A percentile compares a stretch with the other conserved stretches of the same genome.
phyloP scores from a whole-genome alignment of 2,888 invertebrate genomes.

The Calameuta pallipes region DNA sequence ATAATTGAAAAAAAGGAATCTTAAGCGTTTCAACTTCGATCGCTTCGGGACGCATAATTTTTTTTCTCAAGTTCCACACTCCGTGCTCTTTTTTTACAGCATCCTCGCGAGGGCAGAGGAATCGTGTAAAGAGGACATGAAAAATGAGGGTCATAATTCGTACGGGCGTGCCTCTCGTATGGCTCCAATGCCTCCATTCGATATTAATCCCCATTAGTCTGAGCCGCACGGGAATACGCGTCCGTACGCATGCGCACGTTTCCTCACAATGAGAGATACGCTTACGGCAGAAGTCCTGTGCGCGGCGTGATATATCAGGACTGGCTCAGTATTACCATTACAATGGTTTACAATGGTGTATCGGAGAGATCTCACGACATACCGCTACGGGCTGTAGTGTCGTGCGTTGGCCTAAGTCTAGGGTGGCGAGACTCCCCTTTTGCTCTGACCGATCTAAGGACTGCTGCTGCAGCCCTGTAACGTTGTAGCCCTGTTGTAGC shows the following conservation, averaged over 20 bases:
- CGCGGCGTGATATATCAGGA: slow-evolving; percentile 38
- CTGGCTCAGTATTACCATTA: slow-evolving; percentile 55
- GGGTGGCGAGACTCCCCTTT: slow-evolving; percentile 16
- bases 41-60: background rate
- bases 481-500: slow-evolving; percentile 33
- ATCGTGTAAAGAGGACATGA: slow-evolving; percentile 19
- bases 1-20: background rate
- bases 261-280: slow-evolving; percentile 4
- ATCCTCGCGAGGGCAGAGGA: background rate
- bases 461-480: background rate
- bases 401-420: slow-evolving; percentile 6
- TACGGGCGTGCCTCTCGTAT: slow-evolving; percentile 11
- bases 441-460: slow-evolving; percentile 6
- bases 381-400: slow-evolving; percentile 18
- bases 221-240: slow-evolving; percentile 14
- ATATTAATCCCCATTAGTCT: slow-evolving; percentile 27
- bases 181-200: slow-evolving; percentile 15
- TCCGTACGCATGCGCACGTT: slow-evolving; percentile 12
- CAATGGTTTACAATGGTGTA: slow-evolving; percentile 58
- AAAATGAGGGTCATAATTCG: slow-evolving; percentile 22
- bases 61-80: background rate
- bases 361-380: slow-evolving; percentile 47
- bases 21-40: background rate
- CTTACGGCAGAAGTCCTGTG: slow-evolving; percentile 25
- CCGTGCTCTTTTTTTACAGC: slow-evolving; percentile 2